Percentiles rank a stretch among this genome's conserved stretches.
phyloP scores from a whole-genome alignment of 2,888 invertebrate species.

The Physocephala rufipes region DNA sequence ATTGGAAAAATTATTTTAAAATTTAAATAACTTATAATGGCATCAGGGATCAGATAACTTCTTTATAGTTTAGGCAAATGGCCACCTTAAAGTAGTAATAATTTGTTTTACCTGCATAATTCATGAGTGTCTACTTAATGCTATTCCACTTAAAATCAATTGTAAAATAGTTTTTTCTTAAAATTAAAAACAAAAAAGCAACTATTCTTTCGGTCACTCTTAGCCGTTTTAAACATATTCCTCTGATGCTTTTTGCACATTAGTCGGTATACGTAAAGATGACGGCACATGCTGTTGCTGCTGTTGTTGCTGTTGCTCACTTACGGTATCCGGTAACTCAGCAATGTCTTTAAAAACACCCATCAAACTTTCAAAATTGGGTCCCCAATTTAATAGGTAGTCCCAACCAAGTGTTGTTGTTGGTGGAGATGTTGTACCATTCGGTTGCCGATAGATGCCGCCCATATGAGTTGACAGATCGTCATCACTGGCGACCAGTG shows the following conservation, averaged over 20 bases:
- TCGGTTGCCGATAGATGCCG: slow-evolving; percentile 81
- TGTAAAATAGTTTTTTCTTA: slow-evolving; percentile 8
- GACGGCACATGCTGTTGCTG: slow-evolving; percentile 73
- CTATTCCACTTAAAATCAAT: slow-evolving; percentile 41
- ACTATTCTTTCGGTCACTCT: neutral
- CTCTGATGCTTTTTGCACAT: slow-evolving; percentile 86
- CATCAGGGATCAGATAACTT: slow-evolving; percentile 20
- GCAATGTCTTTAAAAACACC: slow-evolving; percentile 97
- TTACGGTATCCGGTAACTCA: slow-evolving; percentile 86
- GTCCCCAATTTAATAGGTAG: slow-evolving; percentile 94
- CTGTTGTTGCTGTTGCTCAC: slow-evolving; percentile 69
- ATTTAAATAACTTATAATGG: slow-evolving; percentile 7
- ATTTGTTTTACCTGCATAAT: slow-evolving; percentile 35
- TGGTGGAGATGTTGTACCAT: slow-evolving; percentile 78
- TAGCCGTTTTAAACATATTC: slow-evolving; percentile 78
- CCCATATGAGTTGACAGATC: slow-evolving; percentile 85
- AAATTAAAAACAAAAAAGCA: neutral
- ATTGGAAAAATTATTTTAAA: too few relatives aligned
- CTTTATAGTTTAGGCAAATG: slow-evolving; percentile 22
- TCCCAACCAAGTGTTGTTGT: slow-evolving; percentile 90
- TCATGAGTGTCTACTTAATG: slow-evolving; percentile 30
- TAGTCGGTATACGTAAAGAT: slow-evolving; percentile 78
- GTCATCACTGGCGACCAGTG: slow-evolving; percentile 92
- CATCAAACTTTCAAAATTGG: slow-evolving; percentile 93
- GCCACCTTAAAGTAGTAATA: slow-evolving; percentile 27